Evolutionary conservation across 2,113 vertebrate genomes (phyloP).

Genomic region (Cephalopholis sonnerati): DNA sequence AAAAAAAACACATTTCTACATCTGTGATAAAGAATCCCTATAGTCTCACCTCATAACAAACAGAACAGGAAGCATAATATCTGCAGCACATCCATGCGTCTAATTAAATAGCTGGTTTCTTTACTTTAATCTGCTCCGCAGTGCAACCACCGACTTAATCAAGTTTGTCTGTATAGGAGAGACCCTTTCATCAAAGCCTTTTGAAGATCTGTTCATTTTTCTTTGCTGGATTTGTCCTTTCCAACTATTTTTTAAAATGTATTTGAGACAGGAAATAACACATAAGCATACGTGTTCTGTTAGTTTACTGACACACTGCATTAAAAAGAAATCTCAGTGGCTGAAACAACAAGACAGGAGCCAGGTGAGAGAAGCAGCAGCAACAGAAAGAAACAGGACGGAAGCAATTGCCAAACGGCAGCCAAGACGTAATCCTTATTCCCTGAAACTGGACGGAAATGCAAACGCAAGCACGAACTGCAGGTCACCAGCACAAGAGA

Average conservation of each 20-base stretch:
- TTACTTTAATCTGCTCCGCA: constrained; percentile 14
- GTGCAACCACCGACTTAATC: neutral
- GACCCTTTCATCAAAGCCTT: constrained; percentile 2
- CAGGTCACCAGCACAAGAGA: neutral
- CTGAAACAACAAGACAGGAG: constrained; percentile 6
- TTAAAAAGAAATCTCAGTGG: constrained; percentile 13
- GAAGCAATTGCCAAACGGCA: constrained; percentile 12
- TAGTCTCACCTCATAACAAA: constrained; percentile 26
- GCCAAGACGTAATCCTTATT: neutral
- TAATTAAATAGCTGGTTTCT: constrained; percentile 21
- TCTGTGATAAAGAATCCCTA: constrained; percentile 17
- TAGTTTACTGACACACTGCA: neutral
- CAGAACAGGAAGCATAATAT: constrained; percentile 1
- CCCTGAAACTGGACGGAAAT: neutral
- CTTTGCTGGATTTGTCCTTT: neutral
- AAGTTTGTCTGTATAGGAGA: neutral
- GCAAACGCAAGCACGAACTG: constrained; percentile 18
- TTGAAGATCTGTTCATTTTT: neutral
- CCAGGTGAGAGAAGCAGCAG: constrained; percentile 1
- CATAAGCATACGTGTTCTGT: neutral
- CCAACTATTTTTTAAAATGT: neutral
- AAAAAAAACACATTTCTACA: constrained; percentile 1
- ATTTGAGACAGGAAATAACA: neutral
- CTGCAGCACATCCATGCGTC: neutral
- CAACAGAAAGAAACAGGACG: constrained; percentile 27